Conservation (phyloP, 2,797 vertebrate genomes). For the Leptatherina wallacei region DNA sequence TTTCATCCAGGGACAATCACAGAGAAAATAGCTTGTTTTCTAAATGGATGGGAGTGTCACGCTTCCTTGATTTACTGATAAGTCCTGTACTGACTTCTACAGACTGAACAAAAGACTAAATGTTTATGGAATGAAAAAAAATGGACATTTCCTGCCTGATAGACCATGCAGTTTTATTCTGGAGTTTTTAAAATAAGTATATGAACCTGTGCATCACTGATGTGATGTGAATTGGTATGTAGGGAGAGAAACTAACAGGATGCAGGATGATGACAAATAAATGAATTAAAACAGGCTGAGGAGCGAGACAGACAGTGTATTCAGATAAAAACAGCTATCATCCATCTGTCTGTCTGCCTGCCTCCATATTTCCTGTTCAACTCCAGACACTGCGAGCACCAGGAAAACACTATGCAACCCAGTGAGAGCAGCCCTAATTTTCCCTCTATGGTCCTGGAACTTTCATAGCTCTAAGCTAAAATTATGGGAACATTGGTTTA, state of each 20-base stretch:
- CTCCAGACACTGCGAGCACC: slow-evolving; percentile 35
- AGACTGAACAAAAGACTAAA: slow-evolving; percentile 4
- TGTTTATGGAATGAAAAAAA: neutral
- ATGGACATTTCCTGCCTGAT: neutral
- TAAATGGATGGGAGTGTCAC: slow-evolving; percentile 1
- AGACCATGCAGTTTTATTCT: neutral
- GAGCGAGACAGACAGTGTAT: slow-evolving; percentile 34
- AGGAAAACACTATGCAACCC: slow-evolving; percentile 31
- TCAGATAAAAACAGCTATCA: slow-evolving; percentile 45
- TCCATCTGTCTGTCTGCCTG: slow-evolving; percentile 46
- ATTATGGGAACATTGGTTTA: neutral
- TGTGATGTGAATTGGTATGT: neutral
- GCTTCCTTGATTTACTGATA: slow-evolving; percentile 20
- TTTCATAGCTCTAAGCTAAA: neutral
- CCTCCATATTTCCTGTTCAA: slow-evolving; percentile 19
- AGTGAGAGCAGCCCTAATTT: slow-evolving; percentile 1
- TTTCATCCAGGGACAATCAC: slow-evolving; percentile 10
- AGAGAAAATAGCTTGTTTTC: slow-evolving; percentile 10
- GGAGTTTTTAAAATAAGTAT: neutral
- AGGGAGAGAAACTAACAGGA: neutral
- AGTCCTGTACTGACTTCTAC: neutral
- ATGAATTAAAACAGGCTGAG: slow-evolving; percentile 2
- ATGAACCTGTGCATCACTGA: neutral
- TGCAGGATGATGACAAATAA: slow-evolving; percentile 4
- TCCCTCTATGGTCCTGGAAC: neutral